Conservation (phyloP, 2,797 vertebrate species). For the Garrulus glandarius region DNA sequence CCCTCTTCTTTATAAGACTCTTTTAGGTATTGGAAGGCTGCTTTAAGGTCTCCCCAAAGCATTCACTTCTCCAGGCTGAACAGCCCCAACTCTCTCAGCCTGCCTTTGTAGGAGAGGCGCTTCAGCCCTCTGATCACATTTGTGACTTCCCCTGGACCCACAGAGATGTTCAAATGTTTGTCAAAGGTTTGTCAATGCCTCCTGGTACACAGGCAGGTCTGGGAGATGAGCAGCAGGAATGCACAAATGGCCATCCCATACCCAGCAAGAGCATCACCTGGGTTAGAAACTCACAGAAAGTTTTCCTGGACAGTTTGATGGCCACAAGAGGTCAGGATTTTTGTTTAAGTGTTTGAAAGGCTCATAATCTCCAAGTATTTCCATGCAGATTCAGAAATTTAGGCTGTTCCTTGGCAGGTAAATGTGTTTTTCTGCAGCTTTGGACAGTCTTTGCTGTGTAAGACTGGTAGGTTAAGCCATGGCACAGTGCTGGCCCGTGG, state of each 20-base stretch:
- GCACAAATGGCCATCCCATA: accelerated
- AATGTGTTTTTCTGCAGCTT: neutral
- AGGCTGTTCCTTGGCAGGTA: neutral
- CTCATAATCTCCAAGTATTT: neutral
- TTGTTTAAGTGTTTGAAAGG: neutral
- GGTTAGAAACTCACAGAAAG: neutral
- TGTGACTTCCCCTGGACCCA: neutral
- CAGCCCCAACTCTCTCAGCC: neutral
- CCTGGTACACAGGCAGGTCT: neutral
- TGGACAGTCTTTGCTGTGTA: accelerated
- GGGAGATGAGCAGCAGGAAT: neutral
- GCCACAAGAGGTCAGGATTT: neutral
- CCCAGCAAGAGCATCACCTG: neutral
- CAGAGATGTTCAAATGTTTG: neutral
- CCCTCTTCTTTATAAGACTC: neutral
- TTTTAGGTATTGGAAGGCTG: neutral
- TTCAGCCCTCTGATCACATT: neutral
- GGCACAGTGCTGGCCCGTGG: accelerated
- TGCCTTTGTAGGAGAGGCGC: neutral
- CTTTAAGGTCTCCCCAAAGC: neutral
- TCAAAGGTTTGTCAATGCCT: neutral
- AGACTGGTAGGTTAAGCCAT: neutral
- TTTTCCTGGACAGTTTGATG: neutral
- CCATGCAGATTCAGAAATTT: neutral
- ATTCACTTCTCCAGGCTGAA: neutral